These are phyloP conservation scores for Rhyzopertha dominica DNA, from an alignment of 1,140 invertebrate genomes.

Conservation along the genomic window DNA sequence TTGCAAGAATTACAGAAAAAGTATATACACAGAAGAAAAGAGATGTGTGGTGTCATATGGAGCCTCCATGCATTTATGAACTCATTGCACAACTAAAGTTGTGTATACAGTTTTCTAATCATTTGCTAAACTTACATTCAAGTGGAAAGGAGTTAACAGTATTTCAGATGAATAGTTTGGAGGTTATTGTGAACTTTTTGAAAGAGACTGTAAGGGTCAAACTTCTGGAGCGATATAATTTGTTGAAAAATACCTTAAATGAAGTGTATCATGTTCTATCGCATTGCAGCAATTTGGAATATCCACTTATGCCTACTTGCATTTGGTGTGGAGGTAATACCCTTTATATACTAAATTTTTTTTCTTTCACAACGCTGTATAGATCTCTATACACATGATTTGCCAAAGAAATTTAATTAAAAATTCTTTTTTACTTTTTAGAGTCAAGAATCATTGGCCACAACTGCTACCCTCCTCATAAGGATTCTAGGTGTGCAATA, in stretches of 20 bases:
- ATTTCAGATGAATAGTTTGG: slow-evolving; percentile 34
- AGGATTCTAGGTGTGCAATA: slow-evolving; percentile 31
- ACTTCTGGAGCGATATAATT: slow-evolving; percentile 28
- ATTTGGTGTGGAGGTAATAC: slow-evolving; percentile 38
- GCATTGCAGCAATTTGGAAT: slow-evolving; percentile 33
- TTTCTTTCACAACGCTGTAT: neutral
- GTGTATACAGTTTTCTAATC: slow-evolving; percentile 23
- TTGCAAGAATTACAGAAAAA: slow-evolving; percentile 35
- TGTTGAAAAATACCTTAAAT: slow-evolving; percentile 25
- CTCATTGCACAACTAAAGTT: slow-evolving; percentile 33
- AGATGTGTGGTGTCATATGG: slow-evolving; percentile 29
- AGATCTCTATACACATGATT: neutral
- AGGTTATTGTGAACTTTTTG: slow-evolving; percentile 31
- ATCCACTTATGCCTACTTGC: slow-evolving; percentile 29
- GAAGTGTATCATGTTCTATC: slow-evolving; percentile 28
- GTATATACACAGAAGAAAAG: slow-evolving; percentile 23
- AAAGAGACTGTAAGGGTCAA: slow-evolving; percentile 33
- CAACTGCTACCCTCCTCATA: slow-evolving; percentile 30
- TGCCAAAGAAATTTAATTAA: slow-evolving; percentile 13
- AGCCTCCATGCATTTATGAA: slow-evolving; percentile 31
- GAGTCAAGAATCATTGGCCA: slow-evolving; percentile 28
- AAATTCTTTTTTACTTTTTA: slow-evolving; percentile 18
- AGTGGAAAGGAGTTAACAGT: slow-evolving; percentile 18
- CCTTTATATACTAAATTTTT: slow-evolving; percentile 26
- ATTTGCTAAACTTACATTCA: slow-evolving; percentile 22